Evolutionary conservation across 2,888 invertebrate genomes (phyloP).

Genomic region (Napeogenes inachia): DNA sequence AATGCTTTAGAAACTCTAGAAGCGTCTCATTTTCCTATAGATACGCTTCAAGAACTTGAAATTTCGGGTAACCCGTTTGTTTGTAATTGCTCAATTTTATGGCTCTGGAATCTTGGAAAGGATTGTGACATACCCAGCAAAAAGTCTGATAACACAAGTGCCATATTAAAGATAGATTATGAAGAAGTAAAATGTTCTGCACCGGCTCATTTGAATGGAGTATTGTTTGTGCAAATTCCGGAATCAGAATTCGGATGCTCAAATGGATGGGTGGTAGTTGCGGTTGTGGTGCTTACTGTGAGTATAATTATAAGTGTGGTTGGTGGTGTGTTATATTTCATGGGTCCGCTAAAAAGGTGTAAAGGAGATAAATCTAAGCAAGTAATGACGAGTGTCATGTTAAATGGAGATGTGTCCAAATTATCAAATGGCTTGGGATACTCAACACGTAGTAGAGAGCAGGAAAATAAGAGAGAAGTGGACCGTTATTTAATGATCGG

Average conservation of each 20-base stretch:
- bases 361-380: constrained; percentile 74
- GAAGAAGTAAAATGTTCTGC: constrained; percentile 78
- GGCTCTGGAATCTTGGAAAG: constrained; percentile 86
- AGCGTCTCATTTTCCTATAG: constrained; percentile 89
- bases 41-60: constrained; percentile 84
- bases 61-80: constrained; percentile 89
- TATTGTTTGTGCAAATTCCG: constrained; percentile 75
- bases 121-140: constrained; percentile 63
- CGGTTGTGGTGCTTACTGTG: constrained; percentile 71
- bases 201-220: constrained; percentile 75
- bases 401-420: constrained; percentile 72
- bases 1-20: constrained; percentile 86
- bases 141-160: constrained; percentile 56
- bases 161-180: constrained; percentile 74
- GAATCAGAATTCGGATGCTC: constrained; percentile 81
- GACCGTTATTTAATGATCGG: constrained; percentile 75
- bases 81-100: constrained; percentile 91
- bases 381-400: constrained; percentile 74
- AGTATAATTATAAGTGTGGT: constrained; percentile 75
- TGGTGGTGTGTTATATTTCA: constrained; percentile 70
- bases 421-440: constrained; percentile 72
- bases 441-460: constrained; percentile 67
- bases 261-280: constrained; percentile 78
- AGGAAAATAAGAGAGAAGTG: constrained; percentile 69
- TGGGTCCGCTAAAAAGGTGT: constrained; percentile 73